A percentile compares a stretch with the other conserved stretches of the same genome.
Conservation (phyloP, 2,888 invertebrate genomes). For the Tribolium freemani region DNA sequence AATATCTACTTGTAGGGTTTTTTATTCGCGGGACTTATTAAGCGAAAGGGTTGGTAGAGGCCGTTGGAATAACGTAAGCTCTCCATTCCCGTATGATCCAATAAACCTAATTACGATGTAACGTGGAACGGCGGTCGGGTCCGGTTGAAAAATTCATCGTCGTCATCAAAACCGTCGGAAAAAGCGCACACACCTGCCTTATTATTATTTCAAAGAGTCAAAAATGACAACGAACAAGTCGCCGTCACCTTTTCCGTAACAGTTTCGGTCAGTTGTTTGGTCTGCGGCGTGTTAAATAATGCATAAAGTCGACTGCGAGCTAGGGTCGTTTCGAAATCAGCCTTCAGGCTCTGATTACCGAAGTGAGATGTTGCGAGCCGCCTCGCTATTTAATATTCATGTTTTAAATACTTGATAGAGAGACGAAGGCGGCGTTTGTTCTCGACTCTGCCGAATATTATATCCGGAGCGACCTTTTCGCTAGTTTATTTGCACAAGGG, state of each 20-base stretch:
- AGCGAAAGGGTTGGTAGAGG: not conserved
- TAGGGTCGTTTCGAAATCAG: conserved; percentile 31
- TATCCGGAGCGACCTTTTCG: not conserved
- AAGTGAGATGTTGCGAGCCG: conserved; percentile 41
- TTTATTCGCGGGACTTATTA: not conserved
- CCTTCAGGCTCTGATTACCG: conserved; percentile 41
- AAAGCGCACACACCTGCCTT: conserved; percentile 20
- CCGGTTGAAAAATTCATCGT: conserved; percentile 25
- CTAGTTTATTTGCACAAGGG: conserved; percentile 5
- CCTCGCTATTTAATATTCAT: conserved; percentile 40
- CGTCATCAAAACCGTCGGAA: conserved; percentile 1
- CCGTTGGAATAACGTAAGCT: not conserved
- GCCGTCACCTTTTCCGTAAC: conserved; percentile 35
- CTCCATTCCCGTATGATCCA: not conserved
- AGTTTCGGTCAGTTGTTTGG: conserved; percentile 39
- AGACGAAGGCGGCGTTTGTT: conserved; percentile 34
- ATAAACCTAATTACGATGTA: not conserved
- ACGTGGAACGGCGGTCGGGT: not conserved
- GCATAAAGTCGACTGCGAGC: conserved; percentile 25
- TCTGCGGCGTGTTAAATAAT: conserved; percentile 39
- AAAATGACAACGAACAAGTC: conserved; percentile 34
- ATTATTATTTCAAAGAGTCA: conserved; percentile 23
- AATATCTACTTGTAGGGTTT: not conserved
- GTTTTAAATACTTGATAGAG: conserved; percentile 43
- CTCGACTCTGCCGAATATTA: not conserved